Base-by-base conservation (phyloP, 2,797 vertebrate species). In the Sebastes vulpes region DNA sequence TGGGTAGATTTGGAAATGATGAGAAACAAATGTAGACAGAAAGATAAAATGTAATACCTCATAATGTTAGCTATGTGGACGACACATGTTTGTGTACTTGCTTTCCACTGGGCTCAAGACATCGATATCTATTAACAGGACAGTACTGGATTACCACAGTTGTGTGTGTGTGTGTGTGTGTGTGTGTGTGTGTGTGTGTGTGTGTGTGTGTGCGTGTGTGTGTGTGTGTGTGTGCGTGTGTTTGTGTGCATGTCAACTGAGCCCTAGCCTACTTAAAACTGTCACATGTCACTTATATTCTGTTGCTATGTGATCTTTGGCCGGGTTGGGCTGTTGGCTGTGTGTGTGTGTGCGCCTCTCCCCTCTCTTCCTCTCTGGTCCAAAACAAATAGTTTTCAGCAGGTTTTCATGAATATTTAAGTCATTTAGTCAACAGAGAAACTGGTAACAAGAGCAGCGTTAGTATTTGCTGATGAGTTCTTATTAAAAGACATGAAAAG, bases 51-150 rank as follows among this genome's bases (percentile, higher is more conserved):
- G 67, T 85, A 89, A 93, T 82, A 85, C 80, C 88, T 90, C 70
- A 80, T 93, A 89, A 91, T 91, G 89, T 88, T 42, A 82, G 84
- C 84, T 90, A 92, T 93, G 89, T 72, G 87, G 80, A 80, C 21
- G 68, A 91, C 92, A 89, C 58, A 83, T 92, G 91, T 94, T 88
- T 90, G 92, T 93, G 89, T 89, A 92, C 86, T 94, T 64, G 81
- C 89, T 90, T 72, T 91, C 90, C 88, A 77, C 89, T 81, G 89
- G 16, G 88, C 87, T 80, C 73, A 77, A 42, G 89, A 91, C 83
- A 92, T 88, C 10, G 59, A 89, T 90, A 91, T 87, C 81, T 78
- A 79, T 89, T 89, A 91, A 87, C 84, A 73, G 88, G 84, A 65
- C 71, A 65, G 25, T 86, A 78, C 85, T 57, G 80, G 77, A 86